Base-by-base conservation (phyloP, 92 coral and sea anemone species). In the Phymanthus crucifer region DNA sequence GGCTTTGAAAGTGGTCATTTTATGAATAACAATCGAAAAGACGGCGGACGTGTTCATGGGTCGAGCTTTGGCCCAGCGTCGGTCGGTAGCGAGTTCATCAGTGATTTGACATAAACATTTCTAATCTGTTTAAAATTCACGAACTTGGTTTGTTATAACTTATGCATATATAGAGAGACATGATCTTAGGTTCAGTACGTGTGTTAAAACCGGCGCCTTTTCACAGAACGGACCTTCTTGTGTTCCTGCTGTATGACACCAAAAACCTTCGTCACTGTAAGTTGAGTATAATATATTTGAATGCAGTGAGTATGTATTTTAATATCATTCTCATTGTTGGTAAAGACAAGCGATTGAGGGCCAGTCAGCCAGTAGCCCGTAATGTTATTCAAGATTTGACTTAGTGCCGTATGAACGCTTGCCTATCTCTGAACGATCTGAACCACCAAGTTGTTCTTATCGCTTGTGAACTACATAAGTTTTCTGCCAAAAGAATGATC, bases 81-180 rank as follows among this genome's bases (percentile, higher is more conserved):
- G 34, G 14, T 66, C n/a, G 29, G n/a, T 32, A 68, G 72, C 47
- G 40, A 69, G 47, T 69, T 69, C 56, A 71, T 71, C 52, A 38
- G 75, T 71, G 75, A 71, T 71, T 71, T 71, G 50, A 61, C 68
- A 61, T 33, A 71, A 71, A 71, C 31, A 71, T 24, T 71, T 45
- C 50, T 40, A 71, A 71, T 71, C 75, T 71, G 40, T 57, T 71
- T 71, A 71, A 71, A 71, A 71, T 71, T 71, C 75, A 40, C 56
- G 19, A 38, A 32, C 48, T 40, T 69, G 73, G 47, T 34, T 69
- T 31, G 73, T 24, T 18, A 69, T 35, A 69, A 34, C 40, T 69
- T 32, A 69, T 69, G 73, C 73, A 69, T 36, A 71, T 19, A n/a
- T 10, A 36, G 32, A n/a, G 14, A 43, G 48, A 43, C 13, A 43